A percentile compares a stretch with the other conserved stretches of the same genome.
phyloP scores from a whole-genome alignment of 1,140 invertebrate species.

The Papilio polyxenes region DNA sequence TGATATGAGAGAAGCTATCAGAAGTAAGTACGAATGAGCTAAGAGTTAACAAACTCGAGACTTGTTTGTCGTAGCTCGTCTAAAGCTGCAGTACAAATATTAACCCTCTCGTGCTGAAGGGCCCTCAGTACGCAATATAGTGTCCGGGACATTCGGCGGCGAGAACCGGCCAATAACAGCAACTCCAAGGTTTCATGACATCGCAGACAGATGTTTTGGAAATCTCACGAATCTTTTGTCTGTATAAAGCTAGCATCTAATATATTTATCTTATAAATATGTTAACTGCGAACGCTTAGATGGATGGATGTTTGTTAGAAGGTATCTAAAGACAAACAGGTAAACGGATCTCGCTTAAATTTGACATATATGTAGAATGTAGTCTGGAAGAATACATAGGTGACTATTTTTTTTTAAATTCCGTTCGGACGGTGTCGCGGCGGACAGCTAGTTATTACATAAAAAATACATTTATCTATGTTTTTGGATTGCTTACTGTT shows the following conservation, averaged over 20 bases:
- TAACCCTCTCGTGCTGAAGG: constrained; percentile 5
- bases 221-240: background rate
- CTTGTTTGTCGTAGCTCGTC: background rate
- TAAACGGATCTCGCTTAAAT: too few relatives aligned
- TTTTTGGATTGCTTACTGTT: too few relatives aligned
- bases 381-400: too few relatives aligned
- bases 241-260: background rate
- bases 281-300: too few relatives aligned
- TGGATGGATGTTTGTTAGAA: too few relatives aligned
- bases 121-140: constrained; percentile 8
- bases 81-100: constrained; percentile 21
- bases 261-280: too few relatives aligned
- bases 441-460: too few relatives aligned
- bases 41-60: constrained; percentile 10
- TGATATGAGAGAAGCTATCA: background rate
- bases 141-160: background rate
- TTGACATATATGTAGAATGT: too few relatives aligned
- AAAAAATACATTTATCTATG: too few relatives aligned
- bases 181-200: background rate
- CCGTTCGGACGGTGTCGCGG: too few relatives aligned
- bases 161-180: background rate
- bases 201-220: background rate
- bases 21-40: background rate
- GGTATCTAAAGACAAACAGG: too few relatives aligned
- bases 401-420: too few relatives aligned